Conservation (phyloP, 2,113 vertebrate species). For the Piaya cayana region DNA sequence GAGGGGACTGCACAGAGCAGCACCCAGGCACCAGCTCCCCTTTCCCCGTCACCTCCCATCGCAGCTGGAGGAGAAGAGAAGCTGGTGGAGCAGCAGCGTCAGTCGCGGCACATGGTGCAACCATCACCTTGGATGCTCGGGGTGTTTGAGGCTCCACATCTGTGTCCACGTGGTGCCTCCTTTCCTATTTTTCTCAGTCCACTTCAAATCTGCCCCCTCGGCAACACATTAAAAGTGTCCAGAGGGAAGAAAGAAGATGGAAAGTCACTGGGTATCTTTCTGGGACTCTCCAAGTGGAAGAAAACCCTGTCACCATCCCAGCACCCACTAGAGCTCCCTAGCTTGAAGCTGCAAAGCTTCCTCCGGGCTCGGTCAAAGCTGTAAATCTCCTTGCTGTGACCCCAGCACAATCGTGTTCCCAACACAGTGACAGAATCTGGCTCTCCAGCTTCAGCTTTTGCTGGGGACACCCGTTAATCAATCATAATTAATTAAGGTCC, state of each 20-base stretch:
- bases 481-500: neutral
- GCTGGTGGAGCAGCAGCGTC: neutral
- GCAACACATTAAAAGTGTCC: neutral
- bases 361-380: neutral
- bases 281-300: neutral
- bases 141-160: neutral
- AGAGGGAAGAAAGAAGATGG: neutral
- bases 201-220: neutral
- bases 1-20: neutral
- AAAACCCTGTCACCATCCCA: neutral
- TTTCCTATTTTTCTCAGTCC: neutral
- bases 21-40: neutral
- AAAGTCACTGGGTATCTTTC: neutral
- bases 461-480: neutral
- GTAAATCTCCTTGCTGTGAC: neutral
- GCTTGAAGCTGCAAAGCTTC: neutral
- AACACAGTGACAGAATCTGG: accelerated
- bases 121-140: neutral
- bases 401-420: neutral
- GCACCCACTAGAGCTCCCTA: neutral
- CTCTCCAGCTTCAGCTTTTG: neutral
- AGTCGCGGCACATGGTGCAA: accelerated
- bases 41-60: neutral
- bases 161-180: neutral
- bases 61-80: accelerated